Evolutionary conservation across 2,797 vertebrate genomes (phyloP).

Genomic region (Mus minutoides): DNA sequence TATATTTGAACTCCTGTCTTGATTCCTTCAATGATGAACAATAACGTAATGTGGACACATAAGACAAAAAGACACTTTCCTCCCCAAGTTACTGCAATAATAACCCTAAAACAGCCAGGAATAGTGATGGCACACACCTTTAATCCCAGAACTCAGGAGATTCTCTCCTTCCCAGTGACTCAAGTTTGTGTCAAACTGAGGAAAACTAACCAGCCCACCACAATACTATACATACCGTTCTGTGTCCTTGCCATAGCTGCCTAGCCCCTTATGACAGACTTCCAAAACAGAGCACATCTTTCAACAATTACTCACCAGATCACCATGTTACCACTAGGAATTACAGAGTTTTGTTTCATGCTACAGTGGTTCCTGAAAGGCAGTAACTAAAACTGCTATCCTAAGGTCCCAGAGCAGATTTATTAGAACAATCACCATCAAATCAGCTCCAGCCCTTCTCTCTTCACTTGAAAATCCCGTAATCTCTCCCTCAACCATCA

Average conservation of each 20-base stretch:
- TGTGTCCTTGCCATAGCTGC: background rate
- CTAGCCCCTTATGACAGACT: background rate
- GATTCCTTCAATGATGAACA: too few relatives aligned
- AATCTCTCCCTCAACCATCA: background rate
- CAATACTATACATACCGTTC: background rate
- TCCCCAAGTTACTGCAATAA: background rate
- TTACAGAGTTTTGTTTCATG: background rate
- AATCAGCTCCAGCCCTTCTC: background rate
- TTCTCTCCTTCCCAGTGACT: background rate
- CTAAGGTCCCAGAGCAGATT: background rate
- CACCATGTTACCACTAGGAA: background rate
- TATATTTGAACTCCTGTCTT: background rate
- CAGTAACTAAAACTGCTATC: background rate
- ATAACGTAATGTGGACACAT: background rate
- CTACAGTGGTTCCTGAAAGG: background rate
- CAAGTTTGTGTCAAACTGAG: background rate
- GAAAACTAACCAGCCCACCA: background rate
- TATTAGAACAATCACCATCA: background rate
- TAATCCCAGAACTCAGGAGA: background rate
- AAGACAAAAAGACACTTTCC: background rate
- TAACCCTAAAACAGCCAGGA: background rate
- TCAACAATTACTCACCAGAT: background rate
- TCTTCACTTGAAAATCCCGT: background rate
- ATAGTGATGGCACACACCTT: background rate
- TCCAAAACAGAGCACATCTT: background rate